Evolutionary conservation across 2,113 vertebrate species (phyloP).

Genomic region (Coptodon rendalli): DNA sequence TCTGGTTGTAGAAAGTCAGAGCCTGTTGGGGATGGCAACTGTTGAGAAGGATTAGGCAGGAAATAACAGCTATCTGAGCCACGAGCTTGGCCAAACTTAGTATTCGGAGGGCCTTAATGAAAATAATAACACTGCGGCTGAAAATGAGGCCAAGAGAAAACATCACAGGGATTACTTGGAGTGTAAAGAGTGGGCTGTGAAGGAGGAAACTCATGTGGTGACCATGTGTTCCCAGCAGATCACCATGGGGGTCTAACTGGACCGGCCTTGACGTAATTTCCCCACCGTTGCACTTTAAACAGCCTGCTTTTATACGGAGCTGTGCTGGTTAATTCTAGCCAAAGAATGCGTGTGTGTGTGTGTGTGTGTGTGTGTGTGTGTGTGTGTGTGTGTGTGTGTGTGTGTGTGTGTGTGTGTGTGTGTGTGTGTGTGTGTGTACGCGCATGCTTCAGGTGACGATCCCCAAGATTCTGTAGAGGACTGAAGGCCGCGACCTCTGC

Average conservation of each 20-base stretch:
- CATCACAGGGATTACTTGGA: neutral
- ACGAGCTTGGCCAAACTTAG: neutral
- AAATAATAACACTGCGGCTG: conserved; percentile 3
- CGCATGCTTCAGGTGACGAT: neutral
- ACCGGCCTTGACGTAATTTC: neutral
- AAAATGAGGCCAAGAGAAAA: neutral
- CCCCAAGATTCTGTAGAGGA: neutral
- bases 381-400: too few relatives aligned
- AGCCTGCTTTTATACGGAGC: neutral
- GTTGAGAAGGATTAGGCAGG: neutral
- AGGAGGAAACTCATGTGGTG: conserved; percentile 21
- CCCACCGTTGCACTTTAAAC: neutral
- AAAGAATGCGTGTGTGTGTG: neutral
- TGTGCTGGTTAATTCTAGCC: neutral
- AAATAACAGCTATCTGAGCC: neutral
- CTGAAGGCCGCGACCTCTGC: neutral
- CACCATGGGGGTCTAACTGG: conserved; percentile 18
- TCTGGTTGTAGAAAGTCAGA: neutral
- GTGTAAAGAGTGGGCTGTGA: neutral
- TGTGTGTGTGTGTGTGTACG: neutral
- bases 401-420: neutral
- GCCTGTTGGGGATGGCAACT: neutral
- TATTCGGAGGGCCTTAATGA: neutral
- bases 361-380: neutral
- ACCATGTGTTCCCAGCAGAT: conserved; percentile 47